Evolutionary conservation across 2,888 invertebrate species (phyloP), one percentile per base, ranked within the genome.

Genomic region (Drosophila maculinotata): DNA sequence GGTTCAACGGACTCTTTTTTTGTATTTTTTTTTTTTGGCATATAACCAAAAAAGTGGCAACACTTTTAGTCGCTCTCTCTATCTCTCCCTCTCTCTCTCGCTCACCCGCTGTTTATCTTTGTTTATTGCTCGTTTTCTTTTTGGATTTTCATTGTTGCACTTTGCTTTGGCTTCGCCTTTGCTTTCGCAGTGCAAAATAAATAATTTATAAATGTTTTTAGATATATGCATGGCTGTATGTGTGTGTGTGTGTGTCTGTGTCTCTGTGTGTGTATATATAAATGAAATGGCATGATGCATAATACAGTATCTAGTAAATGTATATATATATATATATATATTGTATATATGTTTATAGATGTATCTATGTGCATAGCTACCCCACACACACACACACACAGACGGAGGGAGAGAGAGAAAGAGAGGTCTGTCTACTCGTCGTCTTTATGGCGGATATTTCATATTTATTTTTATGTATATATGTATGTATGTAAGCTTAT

Each of bases 121-220:
- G 39, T 15, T 62, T 36, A 30, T 41, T 63, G 48, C 42, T 66
- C 39, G 38, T 39, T 54, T 48, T 59, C 41, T 62, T 33, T 57
- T 69, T 42, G 31, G 25, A 30, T 66, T 66, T 81, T 65, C 52
- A 64, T 69, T 74, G 75, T 79, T 81, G 64, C 74, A 69, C 44
- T 66, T 79, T 62, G 38, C 64, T 59, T 64, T 41, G 54, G 31
- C 47, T 52, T 42, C 62, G 44, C 39, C 35, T 47, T 58, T 41
- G 41, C 47, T 58, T 72, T 57, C 45, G 51, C 47, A 42, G 15
- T 56, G 71, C 47, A 45, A 71, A 60, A 62, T 62, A 59, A 48
- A 69, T 65, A 45, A 72, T 62, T 66, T 57, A 57, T 48, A 48
- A 48, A 54, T 58, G 31, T 33, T 47, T 57, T 47, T 66, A 28